These are phyloP conservation scores for Hecatera dysodea DNA, from an alignment of 2,888 invertebrate genomes.

Conservation along the genomic window DNA sequence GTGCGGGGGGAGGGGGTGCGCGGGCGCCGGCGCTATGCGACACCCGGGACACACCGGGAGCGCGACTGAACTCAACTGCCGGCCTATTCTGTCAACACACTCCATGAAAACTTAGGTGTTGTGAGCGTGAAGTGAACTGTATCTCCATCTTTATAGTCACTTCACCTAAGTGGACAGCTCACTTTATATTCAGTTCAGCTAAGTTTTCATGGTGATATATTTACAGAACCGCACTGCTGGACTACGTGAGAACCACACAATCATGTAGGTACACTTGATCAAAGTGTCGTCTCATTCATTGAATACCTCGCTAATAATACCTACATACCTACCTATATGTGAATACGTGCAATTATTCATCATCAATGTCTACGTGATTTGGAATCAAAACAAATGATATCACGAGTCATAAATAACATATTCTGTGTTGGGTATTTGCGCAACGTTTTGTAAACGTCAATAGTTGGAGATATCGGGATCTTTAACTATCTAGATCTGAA, in stretches of 20 bases:
- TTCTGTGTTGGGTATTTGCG: background rate
- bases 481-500: background rate
- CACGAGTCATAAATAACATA: background rate
- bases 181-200: too few species aligned
- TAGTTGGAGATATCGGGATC: background rate
- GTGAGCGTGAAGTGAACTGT: too few species aligned
- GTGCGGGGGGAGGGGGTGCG: slow-evolving; percentile 20
- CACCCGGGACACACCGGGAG: slow-evolving; percentile 60
- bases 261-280: background rate
- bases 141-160: too few species aligned
- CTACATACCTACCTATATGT: background rate
- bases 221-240: background rate
- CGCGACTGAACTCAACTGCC: slow-evolving; percentile 5
- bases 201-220: background rate
- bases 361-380: slow-evolving; percentile 5
- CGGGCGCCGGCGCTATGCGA: slow-evolving; percentile 75
- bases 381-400: slow-evolving; percentile 6
- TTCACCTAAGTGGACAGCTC: too few species aligned
- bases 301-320: background rate
- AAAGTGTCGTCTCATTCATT: too few species aligned
- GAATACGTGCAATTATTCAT: slow-evolving; percentile 20
- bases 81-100: too few species aligned
- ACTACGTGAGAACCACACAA: slow-evolving; percentile 2
- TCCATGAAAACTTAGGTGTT: too few species aligned
- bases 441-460: background rate